A percentile compares a stretch with the other conserved stretches of the same genome.
These are phyloP conservation scores for Sarcophaga subvicina DNA, from an alignment of 2,888 invertebrate genomes.

Conservation along the genomic window DNA sequence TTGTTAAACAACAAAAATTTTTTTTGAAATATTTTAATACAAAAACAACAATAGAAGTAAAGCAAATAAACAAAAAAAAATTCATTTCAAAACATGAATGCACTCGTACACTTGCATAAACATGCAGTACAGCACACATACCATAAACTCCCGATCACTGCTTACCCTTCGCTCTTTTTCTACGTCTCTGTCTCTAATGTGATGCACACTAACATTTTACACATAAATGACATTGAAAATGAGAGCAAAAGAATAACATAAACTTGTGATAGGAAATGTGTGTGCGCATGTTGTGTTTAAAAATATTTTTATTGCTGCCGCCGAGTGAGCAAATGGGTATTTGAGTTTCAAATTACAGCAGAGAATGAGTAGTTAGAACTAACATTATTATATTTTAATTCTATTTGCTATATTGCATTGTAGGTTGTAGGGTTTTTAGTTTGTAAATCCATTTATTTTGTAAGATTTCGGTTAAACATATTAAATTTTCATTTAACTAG, in stretches of 20 bases:
- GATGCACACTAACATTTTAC: conserved; percentile 29
- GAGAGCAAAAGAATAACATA: conserved; percentile 2
- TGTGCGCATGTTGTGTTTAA: conserved; percentile 3
- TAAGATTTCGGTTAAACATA: no score
- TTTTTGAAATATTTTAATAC: conserved; percentile 48
- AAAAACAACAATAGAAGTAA: conserved; percentile 12
- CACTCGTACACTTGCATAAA: conserved; percentile 6
- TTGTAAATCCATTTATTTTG: no score
- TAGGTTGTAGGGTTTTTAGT: no score
- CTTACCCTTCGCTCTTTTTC: not conserved
- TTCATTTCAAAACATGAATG: conserved; percentile 22
- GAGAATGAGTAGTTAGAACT: not conserved
- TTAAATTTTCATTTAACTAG: no score
- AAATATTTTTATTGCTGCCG: conserved; percentile 3
- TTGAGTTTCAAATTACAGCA: not conserved
- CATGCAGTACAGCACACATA: not conserved
- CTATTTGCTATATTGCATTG: not conserved
- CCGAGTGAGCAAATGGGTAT: not conserved
- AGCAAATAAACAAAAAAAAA: not conserved
- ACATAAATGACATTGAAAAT: conserved; percentile 36
- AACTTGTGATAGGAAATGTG: not conserved
- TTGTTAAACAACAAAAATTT: conserved; percentile 34
- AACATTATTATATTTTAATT: no score
- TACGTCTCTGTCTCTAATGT: not conserved
- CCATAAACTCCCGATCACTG: not conserved